Evolutionary conservation across 2,797 vertebrate genomes (phyloP).

Genomic region (Toxotes lorentzi): DNA sequence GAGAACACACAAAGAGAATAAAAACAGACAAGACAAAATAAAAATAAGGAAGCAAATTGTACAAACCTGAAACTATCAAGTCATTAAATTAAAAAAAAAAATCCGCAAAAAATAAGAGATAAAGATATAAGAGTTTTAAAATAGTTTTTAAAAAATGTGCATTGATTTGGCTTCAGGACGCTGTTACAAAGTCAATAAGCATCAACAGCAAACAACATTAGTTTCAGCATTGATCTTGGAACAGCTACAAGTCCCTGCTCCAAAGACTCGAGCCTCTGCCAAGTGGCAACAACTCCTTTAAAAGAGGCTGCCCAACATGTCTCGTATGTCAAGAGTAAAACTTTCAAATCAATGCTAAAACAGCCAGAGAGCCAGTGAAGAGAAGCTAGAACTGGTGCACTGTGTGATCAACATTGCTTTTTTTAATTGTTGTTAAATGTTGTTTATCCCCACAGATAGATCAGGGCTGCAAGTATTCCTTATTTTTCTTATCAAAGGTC

Average conservation of each 20-base stretch:
- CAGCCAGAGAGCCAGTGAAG: background rate
- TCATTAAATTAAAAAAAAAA: background rate
- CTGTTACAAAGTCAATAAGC: background rate
- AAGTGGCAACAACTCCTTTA: too few species aligned
- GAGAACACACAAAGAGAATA: background rate
- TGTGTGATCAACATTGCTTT: too few species aligned
- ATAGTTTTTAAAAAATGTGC: background rate
- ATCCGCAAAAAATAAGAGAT: too few species aligned
- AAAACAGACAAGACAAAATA: background rate
- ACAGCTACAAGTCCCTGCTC: too few species aligned
- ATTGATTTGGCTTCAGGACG: background rate
- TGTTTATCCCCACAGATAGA: too few species aligned
- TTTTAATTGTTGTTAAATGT: too few species aligned
- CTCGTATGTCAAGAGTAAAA: background rate
- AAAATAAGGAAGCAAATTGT: background rate
- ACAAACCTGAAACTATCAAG: background rate
- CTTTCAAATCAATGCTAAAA: background rate
- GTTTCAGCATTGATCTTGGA: too few species aligned
- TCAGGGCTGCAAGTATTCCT: too few species aligned
- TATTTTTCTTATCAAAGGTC: too few species aligned
- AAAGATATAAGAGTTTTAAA: background rate
- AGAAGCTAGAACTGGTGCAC: background rate
- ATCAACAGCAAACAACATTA: background rate
- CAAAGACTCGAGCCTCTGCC: too few species aligned
- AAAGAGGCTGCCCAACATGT: background rate